Conservation (phyloP, 2,888 invertebrate genomes). For the Malthinus flaveolus region DNA sequence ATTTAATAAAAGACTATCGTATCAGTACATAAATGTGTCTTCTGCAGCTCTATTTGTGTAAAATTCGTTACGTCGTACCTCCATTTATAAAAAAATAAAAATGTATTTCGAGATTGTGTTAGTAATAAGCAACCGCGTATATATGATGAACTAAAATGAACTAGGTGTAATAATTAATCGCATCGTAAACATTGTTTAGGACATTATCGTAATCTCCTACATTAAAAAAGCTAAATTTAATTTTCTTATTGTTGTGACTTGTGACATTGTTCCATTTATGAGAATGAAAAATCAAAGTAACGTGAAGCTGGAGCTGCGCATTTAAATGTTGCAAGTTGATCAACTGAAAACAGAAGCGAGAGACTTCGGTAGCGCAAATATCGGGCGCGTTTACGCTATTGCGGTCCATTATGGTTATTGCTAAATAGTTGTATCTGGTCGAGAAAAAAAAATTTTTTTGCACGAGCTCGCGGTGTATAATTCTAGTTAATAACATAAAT, state of each 20-base stretch:
- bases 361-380: constrained; percentile 3
- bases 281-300: not conserved
- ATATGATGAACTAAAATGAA: too few species aligned
- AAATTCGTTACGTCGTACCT: too few species aligned
- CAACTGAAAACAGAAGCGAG: constrained; percentile 22
- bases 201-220: not conserved
- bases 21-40: too few species aligned
- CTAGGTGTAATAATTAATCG: too few species aligned
- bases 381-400: constrained; percentile 1
- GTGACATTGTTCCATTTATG: not conserved
- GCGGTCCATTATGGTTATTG: constrained; percentile 8
- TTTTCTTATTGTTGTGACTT: too few species aligned
- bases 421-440: not conserved
- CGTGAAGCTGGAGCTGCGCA: constrained; percentile 19
- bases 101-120: too few species aligned
- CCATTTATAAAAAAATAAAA: too few species aligned
- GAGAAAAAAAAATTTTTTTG: constrained; percentile 1
- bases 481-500: not conserved
- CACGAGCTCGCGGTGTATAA: not conserved
- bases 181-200: too few species aligned
- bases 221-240: not conserved
- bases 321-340: constrained; percentile 17
- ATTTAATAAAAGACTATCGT: too few species aligned
- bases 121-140: too few species aligned
- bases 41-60: too few species aligned